Evolutionary conservation across 2,888 invertebrate species (phyloP).

Genomic region (Platypus cylindrus): DNA sequence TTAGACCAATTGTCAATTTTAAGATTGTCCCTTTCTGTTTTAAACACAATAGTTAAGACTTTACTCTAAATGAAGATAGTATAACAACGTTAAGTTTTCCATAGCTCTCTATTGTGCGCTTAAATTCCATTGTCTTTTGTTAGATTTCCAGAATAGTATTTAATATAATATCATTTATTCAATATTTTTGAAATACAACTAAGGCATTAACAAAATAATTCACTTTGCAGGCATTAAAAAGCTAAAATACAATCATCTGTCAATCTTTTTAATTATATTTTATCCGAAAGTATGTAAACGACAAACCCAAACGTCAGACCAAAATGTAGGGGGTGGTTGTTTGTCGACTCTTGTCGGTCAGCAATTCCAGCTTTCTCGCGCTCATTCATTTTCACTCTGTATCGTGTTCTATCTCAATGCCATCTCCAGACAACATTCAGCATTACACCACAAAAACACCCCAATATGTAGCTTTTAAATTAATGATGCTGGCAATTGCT

Average conservation of each 20-base stretch:
- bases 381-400: constrained; percentile 33
- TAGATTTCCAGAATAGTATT: too few species aligned
- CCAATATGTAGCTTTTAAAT: constrained; percentile 38
- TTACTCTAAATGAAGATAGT: too few species aligned
- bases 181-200: too few species aligned
- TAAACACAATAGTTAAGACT: too few species aligned
- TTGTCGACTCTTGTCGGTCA: constrained; percentile 23
- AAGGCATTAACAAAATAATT: constrained; percentile 9
- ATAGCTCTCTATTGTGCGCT: too few species aligned
- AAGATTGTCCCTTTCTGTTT: too few species aligned
- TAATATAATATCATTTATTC: too few species aligned
- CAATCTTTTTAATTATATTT: constrained; percentile 16
- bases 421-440: constrained; percentile 39
- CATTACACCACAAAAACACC: constrained; percentile 37
- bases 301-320: constrained; percentile 16
- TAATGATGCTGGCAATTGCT: constrained; percentile 36
- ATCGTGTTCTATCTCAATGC: constrained; percentile 38
- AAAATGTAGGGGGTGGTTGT: constrained; percentile 16
- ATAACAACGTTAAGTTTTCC: too few species aligned
- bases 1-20: too few species aligned
- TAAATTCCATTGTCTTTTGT: too few species aligned
- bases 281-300: constrained; percentile 16
- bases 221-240: constrained; percentile 7
- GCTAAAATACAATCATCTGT: constrained; percentile 15
- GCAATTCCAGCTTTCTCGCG: constrained; percentile 24